Evolutionary conservation across 2,888 invertebrate species (phyloP).

Genomic region (Aspidiotus rigidus): DNA sequence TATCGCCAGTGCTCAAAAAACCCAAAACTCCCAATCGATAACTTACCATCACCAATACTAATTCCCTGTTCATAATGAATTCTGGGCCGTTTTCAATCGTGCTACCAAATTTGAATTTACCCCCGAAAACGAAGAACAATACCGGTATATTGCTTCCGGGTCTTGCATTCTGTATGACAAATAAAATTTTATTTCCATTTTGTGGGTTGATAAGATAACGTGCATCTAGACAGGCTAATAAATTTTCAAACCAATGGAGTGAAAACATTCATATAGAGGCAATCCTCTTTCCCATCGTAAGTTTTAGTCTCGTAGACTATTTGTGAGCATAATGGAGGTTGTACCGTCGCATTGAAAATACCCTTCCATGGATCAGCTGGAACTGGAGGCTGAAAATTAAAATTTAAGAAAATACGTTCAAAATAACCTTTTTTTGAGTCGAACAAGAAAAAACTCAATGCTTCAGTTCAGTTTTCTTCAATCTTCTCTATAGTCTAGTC

Average conservation of each 20-base stretch:
- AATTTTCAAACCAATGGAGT: slow-evolving; percentile 41
- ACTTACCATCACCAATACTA: slow-evolving; percentile 43
- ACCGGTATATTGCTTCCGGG: neutral
- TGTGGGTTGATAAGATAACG: no score
- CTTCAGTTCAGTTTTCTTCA: no score
- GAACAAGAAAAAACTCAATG: no score
- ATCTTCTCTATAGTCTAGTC: no score
- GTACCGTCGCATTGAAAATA: neutral
- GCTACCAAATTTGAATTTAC: neutral
- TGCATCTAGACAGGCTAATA: no score
- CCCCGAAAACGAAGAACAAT: neutral
- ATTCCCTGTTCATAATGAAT: slow-evolving; percentile 34
- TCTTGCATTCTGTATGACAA: neutral
- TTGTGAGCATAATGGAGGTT: neutral
- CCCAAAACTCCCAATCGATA: slow-evolving; percentile 43
- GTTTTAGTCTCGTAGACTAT: slow-evolving; percentile 39
- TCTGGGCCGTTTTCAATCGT: neutral
- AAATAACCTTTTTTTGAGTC: no score
- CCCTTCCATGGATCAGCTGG: slow-evolving; percentile 1
- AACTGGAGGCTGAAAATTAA: neutral
- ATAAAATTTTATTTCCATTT: no score
- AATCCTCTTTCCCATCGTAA: slow-evolving; percentile 48
- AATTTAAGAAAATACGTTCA: no score
- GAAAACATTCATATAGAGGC: slow-evolving; percentile 48
- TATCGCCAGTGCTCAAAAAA: slow-evolving; percentile 40